Percentiles rank a stretch among this genome's conserved stretches.
These are phyloP conservation scores for Chloropsis hardwickii DNA, from an alignment of 2,113 vertebrate species.

Conservation along the genomic window DNA sequence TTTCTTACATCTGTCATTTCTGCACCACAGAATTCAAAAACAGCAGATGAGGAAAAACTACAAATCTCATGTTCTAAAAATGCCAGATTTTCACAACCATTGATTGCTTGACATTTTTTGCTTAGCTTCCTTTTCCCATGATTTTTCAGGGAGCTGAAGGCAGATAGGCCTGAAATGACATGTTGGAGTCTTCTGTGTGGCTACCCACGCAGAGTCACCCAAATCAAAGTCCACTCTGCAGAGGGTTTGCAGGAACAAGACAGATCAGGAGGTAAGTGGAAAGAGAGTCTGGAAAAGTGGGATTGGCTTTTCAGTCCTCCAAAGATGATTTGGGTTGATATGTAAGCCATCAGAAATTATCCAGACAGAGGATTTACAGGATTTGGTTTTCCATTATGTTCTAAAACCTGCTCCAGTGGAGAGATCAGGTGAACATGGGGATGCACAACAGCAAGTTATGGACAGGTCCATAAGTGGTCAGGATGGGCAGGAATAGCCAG, in stretches of 20 bases:
- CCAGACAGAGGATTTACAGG: background rate
- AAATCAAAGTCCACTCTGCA: constrained; percentile 81
- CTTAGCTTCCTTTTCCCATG: background rate
- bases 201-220: constrained; percentile 83
- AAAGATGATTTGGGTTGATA: background rate
- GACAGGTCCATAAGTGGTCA: background rate
- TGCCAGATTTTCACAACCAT: background rate
- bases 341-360: background rate
- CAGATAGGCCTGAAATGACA: constrained; percentile 79
- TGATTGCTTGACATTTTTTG: background rate
- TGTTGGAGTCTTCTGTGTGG: constrained; percentile 86
- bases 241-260: constrained; percentile 83
- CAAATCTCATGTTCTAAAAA: background rate
- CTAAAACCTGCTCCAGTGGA: background rate
- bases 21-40: background rate
- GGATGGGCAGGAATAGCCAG: background rate
- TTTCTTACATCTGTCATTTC: background rate
- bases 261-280: constrained; percentile 75
- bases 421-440: background rate
- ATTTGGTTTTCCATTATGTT: background rate
- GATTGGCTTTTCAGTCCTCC: background rate
- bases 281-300: background rate
- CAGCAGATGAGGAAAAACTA: background rate
- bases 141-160: constrained; percentile 81
- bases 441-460: background rate